phyloP scores from a whole-genome alignment of 2,113 vertebrate genomes.

The Chaetodon auriga region DNA sequence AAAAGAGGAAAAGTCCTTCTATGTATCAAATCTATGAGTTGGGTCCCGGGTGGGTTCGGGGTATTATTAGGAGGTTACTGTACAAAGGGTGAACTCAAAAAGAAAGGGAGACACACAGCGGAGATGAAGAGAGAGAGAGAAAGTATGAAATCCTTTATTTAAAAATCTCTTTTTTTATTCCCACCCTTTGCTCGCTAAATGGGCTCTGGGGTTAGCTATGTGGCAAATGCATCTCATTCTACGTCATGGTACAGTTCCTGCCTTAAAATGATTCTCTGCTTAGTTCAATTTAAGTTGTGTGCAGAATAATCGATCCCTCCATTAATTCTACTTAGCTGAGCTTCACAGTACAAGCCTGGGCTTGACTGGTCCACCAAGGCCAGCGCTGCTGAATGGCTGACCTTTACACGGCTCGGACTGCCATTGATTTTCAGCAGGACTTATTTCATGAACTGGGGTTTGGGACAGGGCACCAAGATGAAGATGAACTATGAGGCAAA shows the following conservation, averaged over 20 bases:
- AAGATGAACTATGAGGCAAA: constrained; percentile 87
- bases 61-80: constrained; percentile 56
- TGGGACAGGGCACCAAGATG: constrained; percentile 85
- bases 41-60: constrained; percentile 49
- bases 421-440: constrained; percentile 89
- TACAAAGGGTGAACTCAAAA: constrained; percentile 52
- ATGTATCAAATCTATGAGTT: constrained; percentile 65
- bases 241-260: constrained; percentile 73
- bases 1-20: constrained; percentile 52
- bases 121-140: constrained; percentile 25
- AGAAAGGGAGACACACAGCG: constrained; percentile 24
- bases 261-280: constrained; percentile 84
- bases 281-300: constrained; percentile 83
- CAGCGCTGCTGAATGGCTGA: constrained; percentile 83
- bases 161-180: constrained; percentile 62
- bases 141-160: constrained; percentile 58
- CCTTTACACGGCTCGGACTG: constrained; percentile 84
- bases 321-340: constrained; percentile 88
- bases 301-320: constrained; percentile 85
- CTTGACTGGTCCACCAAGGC: constrained; percentile 83
- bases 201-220: constrained; percentile 54
- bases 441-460: constrained; percentile 87
- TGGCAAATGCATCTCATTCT: constrained; percentile 77
- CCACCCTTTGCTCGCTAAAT: constrained; percentile 66
- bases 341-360: constrained; percentile 82